Evolutionary conservation across 2,888 invertebrate genomes (phyloP).

Genomic region (Cerceris rybyensis): DNA sequence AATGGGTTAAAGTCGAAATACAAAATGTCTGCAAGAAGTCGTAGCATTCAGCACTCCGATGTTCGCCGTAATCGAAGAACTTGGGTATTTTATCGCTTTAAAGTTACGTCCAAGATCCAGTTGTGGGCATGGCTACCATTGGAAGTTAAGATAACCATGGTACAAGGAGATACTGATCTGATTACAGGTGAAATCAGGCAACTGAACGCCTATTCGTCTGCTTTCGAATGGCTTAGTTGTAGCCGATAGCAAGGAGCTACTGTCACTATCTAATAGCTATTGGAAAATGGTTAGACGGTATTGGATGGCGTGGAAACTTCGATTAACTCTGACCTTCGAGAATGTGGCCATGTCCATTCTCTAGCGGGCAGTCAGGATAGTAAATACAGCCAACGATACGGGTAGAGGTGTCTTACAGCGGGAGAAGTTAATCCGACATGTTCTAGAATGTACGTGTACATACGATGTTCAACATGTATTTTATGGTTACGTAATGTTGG

Average conservation of each 20-base stretch:
- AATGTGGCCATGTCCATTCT: slow-evolving; percentile 18
- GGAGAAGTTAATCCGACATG: slow-evolving; percentile 53
- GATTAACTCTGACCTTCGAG: slow-evolving; percentile 62
- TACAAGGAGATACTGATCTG: slow-evolving; percentile 27
- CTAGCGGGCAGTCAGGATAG: slow-evolving; percentile 9
- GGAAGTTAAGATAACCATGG: slow-evolving; percentile 17
- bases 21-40: no score
- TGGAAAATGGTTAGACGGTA: slow-evolving; percentile 50
- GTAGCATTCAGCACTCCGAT: neutral
- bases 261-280: slow-evolving; percentile 37
- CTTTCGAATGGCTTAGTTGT: slow-evolving; percentile 20
- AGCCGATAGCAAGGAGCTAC: slow-evolving; percentile 46
- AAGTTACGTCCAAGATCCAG: neutral
- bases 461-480: slow-evolving; percentile 1
- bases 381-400: slow-evolving; percentile 45
- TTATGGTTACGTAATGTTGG: slow-evolving; percentile 42
- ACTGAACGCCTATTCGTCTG: slow-evolving; percentile 37
- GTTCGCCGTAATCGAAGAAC: no score
- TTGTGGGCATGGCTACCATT: neutral
- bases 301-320: slow-evolving; percentile 58
- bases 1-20: no score
- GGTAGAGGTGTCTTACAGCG: slow-evolving; percentile 28
- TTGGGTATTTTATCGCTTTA: neutral
- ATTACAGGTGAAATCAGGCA: slow-evolving; percentile 44
- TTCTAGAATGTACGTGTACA: slow-evolving; percentile 24